phyloP scores from a whole-genome alignment of 2,113 vertebrate genomes.

The Micronycteris hirsuta region DNA sequence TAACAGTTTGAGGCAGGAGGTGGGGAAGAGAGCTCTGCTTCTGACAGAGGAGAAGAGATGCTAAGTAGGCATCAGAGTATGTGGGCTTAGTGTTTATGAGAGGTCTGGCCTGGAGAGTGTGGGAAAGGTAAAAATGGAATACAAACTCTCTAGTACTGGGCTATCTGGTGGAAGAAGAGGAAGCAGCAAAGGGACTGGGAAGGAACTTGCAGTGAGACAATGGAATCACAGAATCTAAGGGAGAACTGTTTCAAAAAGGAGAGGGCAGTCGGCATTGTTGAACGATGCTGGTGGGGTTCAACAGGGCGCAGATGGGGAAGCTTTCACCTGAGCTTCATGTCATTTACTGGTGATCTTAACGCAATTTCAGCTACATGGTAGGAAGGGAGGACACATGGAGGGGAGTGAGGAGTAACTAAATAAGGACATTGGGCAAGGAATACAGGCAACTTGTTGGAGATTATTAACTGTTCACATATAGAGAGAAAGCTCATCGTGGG shows the following conservation, averaged over 20 bases:
- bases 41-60: neutral
- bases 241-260: neutral
- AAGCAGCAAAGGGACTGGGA: neutral
- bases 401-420: neutral
- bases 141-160: neutral
- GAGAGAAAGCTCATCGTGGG: neutral
- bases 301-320: neutral
- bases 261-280: neutral
- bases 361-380: neutral
- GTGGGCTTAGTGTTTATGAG: rapidly evolving
- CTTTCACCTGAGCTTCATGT: neutral
- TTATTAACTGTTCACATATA: no score
- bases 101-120: neutral
- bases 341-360: constrained; percentile 9
- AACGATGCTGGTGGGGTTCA: neutral
- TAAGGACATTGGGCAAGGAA: neutral
- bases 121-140: neutral
- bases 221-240: neutral
- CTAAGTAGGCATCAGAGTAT: neutral
- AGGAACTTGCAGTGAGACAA: neutral
- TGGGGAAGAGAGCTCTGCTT: neutral
- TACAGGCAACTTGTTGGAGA: neutral
- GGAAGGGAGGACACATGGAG: neutral
- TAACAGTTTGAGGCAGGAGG: neutral
- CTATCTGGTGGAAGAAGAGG: neutral